Percentiles rank a stretch among this genome's conserved stretches.
These are phyloP conservation scores for Psylliodes chrysocephalus DNA, from an alignment of 2,888 invertebrate genomes.

Conservation along the genomic window DNA sequence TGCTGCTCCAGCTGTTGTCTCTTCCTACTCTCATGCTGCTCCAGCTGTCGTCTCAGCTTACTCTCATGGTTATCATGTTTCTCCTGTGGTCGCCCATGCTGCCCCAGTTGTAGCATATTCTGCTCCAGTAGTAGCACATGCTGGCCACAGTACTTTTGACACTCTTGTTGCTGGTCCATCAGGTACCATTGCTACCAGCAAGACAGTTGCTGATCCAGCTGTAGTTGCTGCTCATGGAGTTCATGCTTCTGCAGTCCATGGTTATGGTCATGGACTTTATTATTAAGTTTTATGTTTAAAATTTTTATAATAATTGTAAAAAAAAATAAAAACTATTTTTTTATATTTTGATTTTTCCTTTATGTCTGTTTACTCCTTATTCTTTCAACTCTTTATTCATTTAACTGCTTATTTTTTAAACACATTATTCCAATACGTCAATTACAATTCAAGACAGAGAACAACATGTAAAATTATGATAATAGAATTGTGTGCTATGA, in stretches of 20 bases:
- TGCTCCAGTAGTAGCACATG: constrained; percentile 37
- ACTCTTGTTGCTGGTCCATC: constrained; percentile 52
- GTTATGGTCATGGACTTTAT: constrained; percentile 21
- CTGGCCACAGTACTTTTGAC: constrained; percentile 28
- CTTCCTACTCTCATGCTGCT: constrained; percentile 51
- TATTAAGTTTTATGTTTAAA: constrained; percentile 19
- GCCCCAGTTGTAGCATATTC: constrained; percentile 31
- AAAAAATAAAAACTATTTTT: too few relatives aligned
- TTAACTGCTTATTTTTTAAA: too few relatives aligned
- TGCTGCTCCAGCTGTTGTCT: constrained; percentile 35
- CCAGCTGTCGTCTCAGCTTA: constrained; percentile 44
- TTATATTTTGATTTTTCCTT: too few relatives aligned
- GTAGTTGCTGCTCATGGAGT: constrained; percentile 36
- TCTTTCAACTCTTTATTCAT: too few relatives aligned
- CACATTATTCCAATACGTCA: too few relatives aligned
- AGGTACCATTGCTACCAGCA: constrained; percentile 50
- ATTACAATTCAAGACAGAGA: too few relatives aligned
- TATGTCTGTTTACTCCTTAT: too few relatives aligned
- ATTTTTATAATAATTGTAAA: constrained; percentile 1
- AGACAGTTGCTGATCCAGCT: constrained; percentile 39
- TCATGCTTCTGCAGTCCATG: constrained; percentile 17
- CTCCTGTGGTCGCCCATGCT: constrained; percentile 37
- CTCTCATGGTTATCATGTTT: constrained; percentile 39
- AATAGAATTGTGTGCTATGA: too few relatives aligned
- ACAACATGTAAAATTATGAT: too few relatives aligned